Percentiles rank a stretch among this genome's conserved stretches.
These are phyloP conservation scores for Ictalurus furcatus DNA, from an alignment of 2,113 vertebrate genomes.

Conservation along the genomic window DNA sequence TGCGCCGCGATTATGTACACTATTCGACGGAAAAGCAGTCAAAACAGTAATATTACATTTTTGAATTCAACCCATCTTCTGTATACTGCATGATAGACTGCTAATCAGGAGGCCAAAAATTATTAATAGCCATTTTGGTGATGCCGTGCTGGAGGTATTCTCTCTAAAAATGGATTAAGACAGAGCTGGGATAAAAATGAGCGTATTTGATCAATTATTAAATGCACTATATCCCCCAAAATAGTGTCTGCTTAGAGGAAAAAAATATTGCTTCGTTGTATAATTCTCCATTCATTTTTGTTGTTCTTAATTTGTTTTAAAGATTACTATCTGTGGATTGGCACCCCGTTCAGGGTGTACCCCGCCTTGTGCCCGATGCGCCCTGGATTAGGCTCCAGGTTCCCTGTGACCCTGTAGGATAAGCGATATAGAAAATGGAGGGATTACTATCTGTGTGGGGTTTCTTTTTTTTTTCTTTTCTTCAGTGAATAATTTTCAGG, in stretches of 20 bases:
- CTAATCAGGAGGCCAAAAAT: neutral
- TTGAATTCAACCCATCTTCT: neutral
- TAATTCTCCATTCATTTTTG: too few species aligned
- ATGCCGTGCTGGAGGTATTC: neutral
- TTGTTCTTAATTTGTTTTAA: neutral
- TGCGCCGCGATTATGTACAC: neutral
- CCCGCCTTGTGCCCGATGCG: too few species aligned
- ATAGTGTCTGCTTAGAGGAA: neutral
- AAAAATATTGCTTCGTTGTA: too few species aligned
- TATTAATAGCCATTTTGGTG: neutral
- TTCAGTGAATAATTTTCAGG: neutral
- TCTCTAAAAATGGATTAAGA: neutral
- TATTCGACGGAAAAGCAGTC: neutral
- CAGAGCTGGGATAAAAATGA: neutral
- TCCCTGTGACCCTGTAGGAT: too few species aligned
- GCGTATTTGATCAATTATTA: neutral
- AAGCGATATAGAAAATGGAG: too few species aligned
- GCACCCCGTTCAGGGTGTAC: too few species aligned
- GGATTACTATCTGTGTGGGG: too few species aligned
- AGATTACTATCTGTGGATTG: neutral
- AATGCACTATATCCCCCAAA: neutral
- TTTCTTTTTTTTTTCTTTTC: too few species aligned
- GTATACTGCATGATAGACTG: neutral
- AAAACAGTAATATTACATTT: too few species aligned
- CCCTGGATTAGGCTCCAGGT: too few species aligned